Evolutionary conservation across 2,797 vertebrate genomes (phyloP).

Genomic region (Pristis pectinata): DNA sequence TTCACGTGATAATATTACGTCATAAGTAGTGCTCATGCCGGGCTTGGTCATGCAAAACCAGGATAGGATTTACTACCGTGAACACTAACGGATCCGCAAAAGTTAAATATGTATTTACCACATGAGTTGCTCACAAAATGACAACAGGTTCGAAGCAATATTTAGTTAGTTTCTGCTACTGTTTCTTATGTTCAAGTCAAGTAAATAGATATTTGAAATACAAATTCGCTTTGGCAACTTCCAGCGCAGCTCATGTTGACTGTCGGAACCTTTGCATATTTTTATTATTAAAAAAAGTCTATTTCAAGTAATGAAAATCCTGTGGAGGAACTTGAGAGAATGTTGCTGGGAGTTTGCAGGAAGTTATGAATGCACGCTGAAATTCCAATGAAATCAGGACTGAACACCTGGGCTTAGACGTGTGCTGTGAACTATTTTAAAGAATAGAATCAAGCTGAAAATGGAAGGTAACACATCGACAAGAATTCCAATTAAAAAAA

Average conservation of each 20-base stretch:
- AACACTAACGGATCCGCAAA: no score
- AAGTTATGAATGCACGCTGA: neutral
- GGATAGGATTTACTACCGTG: no score
- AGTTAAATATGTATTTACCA: no score
- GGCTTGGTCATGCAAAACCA: no score
- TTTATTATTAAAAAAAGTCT: neutral
- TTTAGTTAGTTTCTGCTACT: no score
- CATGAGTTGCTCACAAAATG: no score
- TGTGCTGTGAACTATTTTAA: neutral
- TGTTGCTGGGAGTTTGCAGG: neutral
- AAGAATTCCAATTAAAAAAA: neutral
- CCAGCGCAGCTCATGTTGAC: neutral
- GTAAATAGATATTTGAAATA: neutral
- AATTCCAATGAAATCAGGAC: neutral
- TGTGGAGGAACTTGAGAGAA: neutral
- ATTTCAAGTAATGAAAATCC: neutral
- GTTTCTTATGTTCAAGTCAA: neutral
- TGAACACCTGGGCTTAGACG: neutral
- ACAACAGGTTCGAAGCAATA: no score
- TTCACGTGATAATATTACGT: no score
- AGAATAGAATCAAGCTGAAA: neutral
- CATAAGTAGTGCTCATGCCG: no score
- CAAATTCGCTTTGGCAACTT: neutral
- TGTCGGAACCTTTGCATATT: neutral
- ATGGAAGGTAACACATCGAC: neutral